Evolutionary conservation across 2,113 vertebrate genomes (phyloP), one percentile per base, ranked within the genome.

Genomic region (Erpornis zantholeuca): DNA sequence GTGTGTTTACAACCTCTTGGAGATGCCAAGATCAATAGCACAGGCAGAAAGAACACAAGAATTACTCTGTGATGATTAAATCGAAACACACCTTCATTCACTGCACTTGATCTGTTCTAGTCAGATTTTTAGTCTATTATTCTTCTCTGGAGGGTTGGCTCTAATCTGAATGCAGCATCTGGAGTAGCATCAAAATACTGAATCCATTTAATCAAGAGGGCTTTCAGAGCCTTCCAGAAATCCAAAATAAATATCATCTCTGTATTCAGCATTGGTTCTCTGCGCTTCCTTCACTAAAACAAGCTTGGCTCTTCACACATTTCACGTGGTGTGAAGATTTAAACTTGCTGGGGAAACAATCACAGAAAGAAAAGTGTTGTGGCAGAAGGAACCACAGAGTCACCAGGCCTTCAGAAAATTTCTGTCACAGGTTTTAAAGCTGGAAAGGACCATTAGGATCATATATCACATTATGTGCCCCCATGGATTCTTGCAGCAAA

Each of bases 381-480:
- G 23, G 25, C 10, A 89, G 35, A 28, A 81, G 28, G 56, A 87
- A 15, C 14, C 17, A 7, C 11, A 45, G 28, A 15, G 21, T 23
- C 21, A 36, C n/a, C 14, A 76, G 14, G 60, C 15, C 19, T 64
- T 59, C 45, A 78, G 36, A 40, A 49, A 49, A 27, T 33, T 40
- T 16, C 31, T 52, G 17, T n/a, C 9, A 29, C 3, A 15, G 20
- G 11, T 91, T 72, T 80, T 22, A 40, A 22, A 15, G 11, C 25
- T 68, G 50, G 33, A 54, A 54, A 70, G 29, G 31, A 45, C 24
- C 11, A 36, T 18, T 10, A 53, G 23, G 29, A 24, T 50, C 49
- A 24, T n/a, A 5, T 2, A 19, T n/a, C 47, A 42, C 4, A 2
- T 35, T 27, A 21, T 13, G 28, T 59, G 44, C 3, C 3, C 1